These are phyloP conservation scores for Dromius quadrimaculatus DNA, from an alignment of 2,888 invertebrate genomes.

Conservation along the genomic window DNA sequence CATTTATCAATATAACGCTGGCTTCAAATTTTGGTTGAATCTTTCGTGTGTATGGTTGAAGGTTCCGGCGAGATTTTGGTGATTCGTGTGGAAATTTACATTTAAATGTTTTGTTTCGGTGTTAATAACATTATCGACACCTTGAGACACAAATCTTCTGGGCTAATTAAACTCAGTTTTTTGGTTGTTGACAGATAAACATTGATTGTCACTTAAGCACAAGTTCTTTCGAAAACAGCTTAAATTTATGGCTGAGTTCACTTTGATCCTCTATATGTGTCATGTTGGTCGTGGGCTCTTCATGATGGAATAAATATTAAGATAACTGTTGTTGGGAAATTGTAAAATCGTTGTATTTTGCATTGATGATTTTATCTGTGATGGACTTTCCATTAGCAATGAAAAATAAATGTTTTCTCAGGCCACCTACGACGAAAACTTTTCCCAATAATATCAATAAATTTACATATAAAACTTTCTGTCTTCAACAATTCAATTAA, in stretches of 20 bases:
- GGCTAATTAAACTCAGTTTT: slow-evolving; percentile 50
- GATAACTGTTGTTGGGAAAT: slow-evolving; percentile 29
- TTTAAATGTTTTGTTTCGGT: slow-evolving; percentile 45
- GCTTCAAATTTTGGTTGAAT: no score
- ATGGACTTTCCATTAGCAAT: slow-evolving; percentile 31
- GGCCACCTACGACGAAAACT: slow-evolving; percentile 17
- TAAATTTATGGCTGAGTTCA: slow-evolving; percentile 32
- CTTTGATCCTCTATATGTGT: slow-evolving; percentile 21
- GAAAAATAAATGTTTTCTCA: slow-evolving; percentile 19
- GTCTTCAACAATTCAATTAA: no score
- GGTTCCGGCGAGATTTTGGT: slow-evolving; percentile 12
- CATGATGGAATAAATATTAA: slow-evolving; percentile 33
- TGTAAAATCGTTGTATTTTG: slow-evolving; percentile 33
- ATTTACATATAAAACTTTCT: no score
- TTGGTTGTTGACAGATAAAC: slow-evolving; percentile 52
- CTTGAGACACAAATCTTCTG: slow-evolving; percentile 46
- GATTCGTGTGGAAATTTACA: slow-evolving; percentile 41
- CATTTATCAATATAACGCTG: no score
- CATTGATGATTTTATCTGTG: slow-evolving; percentile 22
- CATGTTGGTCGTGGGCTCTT: slow-evolving; percentile 3
- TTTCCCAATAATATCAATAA: no score
- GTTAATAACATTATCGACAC: slow-evolving; percentile 51
- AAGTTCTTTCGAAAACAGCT: slow-evolving; percentile 39
- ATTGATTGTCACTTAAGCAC: slow-evolving; percentile 51
- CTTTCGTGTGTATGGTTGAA: no score